Base-by-base conservation (phyloP, 2,113 vertebrate species). In the Edolisoma coerulescens region DNA sequence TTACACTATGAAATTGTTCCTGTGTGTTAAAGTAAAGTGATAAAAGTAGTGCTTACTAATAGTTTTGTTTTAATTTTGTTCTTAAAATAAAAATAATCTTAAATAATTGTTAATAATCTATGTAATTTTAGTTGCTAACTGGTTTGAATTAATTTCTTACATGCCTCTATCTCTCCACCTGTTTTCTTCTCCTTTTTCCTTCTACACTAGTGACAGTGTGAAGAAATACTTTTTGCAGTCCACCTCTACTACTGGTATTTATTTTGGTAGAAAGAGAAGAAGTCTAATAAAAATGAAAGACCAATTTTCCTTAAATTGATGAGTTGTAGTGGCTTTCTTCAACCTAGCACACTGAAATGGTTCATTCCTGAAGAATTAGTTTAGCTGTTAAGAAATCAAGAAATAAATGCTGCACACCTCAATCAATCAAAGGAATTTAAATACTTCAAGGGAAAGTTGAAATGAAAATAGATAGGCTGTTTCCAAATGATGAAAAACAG, bases 201-300 rank as follows among this genome's bases (percentile, higher is more conserved):
- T 70, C 24, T 53, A 49, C 20, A 44, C 7, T 30, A 54, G 11
- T 28, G 32, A 23, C 61, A 78, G 6, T 21, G 6, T 67, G 27
- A 18, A 88, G 53, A 92, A 90, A 64, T 42, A 33, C 8, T 45
- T 84, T 83, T 79, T 89, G 16, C 82, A 88, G 73, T 75, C 28
- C 60, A 28, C 84, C 24, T 96, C 7, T 82, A 56, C 45, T 41
- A 82, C 68, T 84, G n/a, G 10, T 81, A 73, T 54, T 90, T 67
- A 57, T 87, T 97, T 89, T 65, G 22, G 18, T 67, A 90, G 67
- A 82, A 94, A 80, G 76, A 88, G 73, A 90, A 93, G 91, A 84
- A 92, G 88, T 63, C 39, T 70, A 88, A 94, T 95, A 92, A 96
- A 95, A 95, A 91, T 84, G 26, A 96, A 91, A 77, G n/a, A 80